These are phyloP conservation scores for Dicaeum eximium DNA, from an alignment of 2,113 vertebrate species.

Conservation along the genomic window DNA sequence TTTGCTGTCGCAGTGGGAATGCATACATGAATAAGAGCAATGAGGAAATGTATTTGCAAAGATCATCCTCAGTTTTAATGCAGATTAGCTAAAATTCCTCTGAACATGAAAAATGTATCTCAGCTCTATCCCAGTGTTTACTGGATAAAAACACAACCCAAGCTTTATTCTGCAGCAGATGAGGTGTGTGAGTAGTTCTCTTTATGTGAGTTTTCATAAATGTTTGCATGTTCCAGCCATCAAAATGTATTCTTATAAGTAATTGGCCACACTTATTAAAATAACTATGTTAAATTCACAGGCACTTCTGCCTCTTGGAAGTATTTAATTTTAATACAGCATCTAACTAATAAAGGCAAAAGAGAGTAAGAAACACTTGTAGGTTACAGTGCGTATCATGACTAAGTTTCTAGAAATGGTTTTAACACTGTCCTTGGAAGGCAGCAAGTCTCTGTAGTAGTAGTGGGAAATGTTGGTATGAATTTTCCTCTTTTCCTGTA, in stretches of 20 bases:
- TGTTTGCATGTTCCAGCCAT: background rate
- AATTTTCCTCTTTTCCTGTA: conserved; percentile 18
- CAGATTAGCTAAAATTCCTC: conserved; percentile 55
- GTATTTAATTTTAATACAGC: conserved; percentile 52
- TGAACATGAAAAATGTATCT: conserved; percentile 31
- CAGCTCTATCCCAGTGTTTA: background rate
- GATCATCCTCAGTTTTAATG: conserved; percentile 66
- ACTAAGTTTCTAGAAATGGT: conserved; percentile 55
- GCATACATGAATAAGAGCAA: conserved; percentile 19
- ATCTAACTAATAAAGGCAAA: conserved; percentile 43
- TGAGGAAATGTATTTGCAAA: conserved; percentile 14
- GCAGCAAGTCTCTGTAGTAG: background rate
- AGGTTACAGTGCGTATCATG: conserved; percentile 50
- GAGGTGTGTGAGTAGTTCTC: background rate
- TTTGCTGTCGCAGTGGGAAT: conserved; percentile 60
- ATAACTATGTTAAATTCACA: conserved; percentile 59
- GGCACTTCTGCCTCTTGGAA: conserved; percentile 49
- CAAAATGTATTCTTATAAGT: conserved; percentile 27
- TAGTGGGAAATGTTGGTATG: background rate
- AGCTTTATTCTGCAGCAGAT: background rate
- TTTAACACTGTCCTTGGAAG: background rate
- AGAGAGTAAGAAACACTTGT: conserved; percentile 43
- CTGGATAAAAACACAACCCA: background rate
- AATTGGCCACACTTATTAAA: conserved; percentile 49
- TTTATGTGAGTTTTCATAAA: background rate